Evolutionary conservation across 2,888 invertebrate genomes (phyloP).

Genomic region (Mamestra brassicae): DNA sequence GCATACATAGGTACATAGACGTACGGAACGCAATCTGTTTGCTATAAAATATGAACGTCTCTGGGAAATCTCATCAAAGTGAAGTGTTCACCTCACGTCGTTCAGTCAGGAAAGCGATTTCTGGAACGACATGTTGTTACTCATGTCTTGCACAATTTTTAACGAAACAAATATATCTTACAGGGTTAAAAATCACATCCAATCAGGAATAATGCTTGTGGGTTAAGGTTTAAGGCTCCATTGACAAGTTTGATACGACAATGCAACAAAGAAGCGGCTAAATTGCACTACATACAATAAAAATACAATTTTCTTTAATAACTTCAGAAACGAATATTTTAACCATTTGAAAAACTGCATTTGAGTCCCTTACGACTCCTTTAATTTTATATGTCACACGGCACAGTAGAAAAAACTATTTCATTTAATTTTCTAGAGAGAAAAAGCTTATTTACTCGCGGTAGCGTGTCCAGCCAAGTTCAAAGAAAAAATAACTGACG

Average conservation of each 20-base stretch:
- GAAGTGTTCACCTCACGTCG: slow-evolving; percentile 52
- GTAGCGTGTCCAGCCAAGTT: no score
- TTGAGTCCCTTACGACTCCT: no score
- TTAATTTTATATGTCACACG: no score
- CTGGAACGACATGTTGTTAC: slow-evolving; percentile 31
- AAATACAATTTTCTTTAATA: no score
- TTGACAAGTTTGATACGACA: background rate
- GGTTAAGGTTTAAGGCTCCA: background rate
- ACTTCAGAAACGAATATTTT: no score
- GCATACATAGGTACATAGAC: background rate
- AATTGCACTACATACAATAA: no score
- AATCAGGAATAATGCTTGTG: background rate
- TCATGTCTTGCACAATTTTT: slow-evolving; percentile 5
- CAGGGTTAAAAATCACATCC: background rate
- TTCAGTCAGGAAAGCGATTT: slow-evolving; percentile 54
- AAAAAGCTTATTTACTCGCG: no score
- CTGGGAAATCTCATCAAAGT: slow-evolving; percentile 60
- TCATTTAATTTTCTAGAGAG: no score
- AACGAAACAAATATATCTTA: slow-evolving; percentile 27
- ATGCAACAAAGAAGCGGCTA: background rate
- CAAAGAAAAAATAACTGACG: no score
- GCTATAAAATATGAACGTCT: slow-evolving; percentile 59
- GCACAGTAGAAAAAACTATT: no score
- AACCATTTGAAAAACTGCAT: no score
- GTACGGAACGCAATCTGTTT: slow-evolving; percentile 30